phyloP scores from a whole-genome alignment of 2,113 vertebrate species.

The Manacus vitellinus region DNA sequence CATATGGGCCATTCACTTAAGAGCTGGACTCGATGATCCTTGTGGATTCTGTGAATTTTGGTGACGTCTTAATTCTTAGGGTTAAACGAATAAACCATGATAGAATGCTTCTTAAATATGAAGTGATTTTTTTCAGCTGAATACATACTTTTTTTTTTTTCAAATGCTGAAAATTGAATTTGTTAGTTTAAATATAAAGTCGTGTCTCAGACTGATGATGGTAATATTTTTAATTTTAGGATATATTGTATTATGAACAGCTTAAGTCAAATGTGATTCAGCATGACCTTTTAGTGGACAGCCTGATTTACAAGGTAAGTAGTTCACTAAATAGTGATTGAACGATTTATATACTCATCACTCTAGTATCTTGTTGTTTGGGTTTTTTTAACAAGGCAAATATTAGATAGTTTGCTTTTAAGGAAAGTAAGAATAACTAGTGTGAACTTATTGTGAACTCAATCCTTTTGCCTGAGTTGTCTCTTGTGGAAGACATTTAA shows the following conservation, averaged over 20 bases:
- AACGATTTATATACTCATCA: background rate
- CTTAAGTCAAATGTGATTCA: constrained; percentile 95
- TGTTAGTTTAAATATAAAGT: background rate
- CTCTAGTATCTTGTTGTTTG: background rate
- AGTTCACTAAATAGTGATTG: background rate
- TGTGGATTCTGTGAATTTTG: background rate
- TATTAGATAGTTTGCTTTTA: background rate
- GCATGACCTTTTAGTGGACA: constrained; percentile 94
- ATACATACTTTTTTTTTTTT: background rate
- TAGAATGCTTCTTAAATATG: background rate
- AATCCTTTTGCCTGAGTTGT: background rate
- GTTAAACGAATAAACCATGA: background rate
- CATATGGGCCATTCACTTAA: background rate
- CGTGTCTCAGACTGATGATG: background rate
- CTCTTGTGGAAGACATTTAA: background rate
- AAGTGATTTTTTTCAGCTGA: background rate
- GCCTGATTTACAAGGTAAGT: constrained; percentile 95
- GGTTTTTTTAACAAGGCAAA: background rate
- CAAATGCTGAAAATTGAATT: background rate
- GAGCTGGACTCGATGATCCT: background rate
- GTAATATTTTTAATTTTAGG: constrained; percentile 78
- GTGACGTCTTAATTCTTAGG: background rate
- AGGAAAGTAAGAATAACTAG: background rate
- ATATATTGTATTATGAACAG: constrained; percentile 92
- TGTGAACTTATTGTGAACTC: background rate